These are phyloP conservation scores for Egretta garzetta DNA, from an alignment of 2,113 vertebrate genomes.

Conservation along the genomic window DNA sequence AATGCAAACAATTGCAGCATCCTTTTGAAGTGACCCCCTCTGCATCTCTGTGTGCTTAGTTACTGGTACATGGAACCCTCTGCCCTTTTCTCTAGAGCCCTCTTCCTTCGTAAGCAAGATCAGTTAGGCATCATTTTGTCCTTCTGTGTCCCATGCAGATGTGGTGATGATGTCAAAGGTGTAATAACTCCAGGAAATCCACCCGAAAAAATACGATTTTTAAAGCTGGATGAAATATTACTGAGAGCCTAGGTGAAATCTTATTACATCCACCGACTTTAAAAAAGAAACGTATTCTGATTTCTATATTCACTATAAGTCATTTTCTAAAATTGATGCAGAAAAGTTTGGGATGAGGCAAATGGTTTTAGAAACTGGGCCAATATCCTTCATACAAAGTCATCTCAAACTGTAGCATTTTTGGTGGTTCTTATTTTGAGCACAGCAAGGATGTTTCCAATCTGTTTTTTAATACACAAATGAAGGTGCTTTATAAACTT, in stretches of 20 bases:
- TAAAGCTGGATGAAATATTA: not conserved
- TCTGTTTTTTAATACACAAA: not conserved
- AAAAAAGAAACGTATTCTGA: not conserved
- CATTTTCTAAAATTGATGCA: constrained; percentile 17
- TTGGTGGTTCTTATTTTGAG: not conserved
- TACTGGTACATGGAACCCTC: not conserved
- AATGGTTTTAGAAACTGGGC: not conserved
- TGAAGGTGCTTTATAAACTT: not conserved
- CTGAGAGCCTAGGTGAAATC: not conserved
- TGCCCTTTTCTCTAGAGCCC: not conserved
- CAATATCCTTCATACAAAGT: not conserved
- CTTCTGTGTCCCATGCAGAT: not conserved
- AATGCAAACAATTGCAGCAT: not conserved
- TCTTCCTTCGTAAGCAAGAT: not conserved
- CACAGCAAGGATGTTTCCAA: not conserved
- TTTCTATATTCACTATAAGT: not conserved
- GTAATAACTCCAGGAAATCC: not conserved
- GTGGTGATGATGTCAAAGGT: not conserved
- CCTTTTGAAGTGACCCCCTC: not conserved
- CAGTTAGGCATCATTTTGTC: not conserved
- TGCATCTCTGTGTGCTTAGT: not conserved
- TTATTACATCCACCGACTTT: not conserved
- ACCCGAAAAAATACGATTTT: not conserved
- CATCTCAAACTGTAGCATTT: not conserved
- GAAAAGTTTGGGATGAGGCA: not conserved